These are phyloP conservation scores for Clupea harengus DNA, from an alignment of 2,113 vertebrate genomes.

Conservation along the genomic window DNA sequence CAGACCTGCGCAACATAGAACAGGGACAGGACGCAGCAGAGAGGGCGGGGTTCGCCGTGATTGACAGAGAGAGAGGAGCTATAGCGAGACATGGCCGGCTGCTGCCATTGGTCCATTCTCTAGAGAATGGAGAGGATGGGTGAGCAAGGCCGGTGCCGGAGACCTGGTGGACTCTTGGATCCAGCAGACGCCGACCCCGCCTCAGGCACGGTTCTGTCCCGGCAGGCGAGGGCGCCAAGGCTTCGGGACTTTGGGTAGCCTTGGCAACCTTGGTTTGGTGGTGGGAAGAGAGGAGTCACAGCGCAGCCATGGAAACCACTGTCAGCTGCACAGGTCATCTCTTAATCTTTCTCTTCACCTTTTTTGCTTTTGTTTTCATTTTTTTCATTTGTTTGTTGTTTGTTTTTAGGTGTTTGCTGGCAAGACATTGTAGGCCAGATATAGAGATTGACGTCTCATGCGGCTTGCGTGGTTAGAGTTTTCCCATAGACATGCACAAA, in stretches of 20 bases:
- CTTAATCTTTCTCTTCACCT: background rate
- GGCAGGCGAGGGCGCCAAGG: constrained; percentile 69
- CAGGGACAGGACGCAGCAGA: constrained; percentile 29
- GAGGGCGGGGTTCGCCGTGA: background rate
- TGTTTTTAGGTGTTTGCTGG: background rate
- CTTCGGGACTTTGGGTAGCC: constrained; percentile 67
- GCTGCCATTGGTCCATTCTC: constrained; percentile 38
- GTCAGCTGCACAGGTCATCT: background rate
- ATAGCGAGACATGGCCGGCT: constrained; percentile 23
- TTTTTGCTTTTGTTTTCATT: constrained; percentile 18
- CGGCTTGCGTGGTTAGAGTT: constrained; percentile 24
- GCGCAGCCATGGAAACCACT: constrained; percentile 11
- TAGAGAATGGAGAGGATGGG: constrained; percentile 70
- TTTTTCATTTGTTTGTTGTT: constrained; percentile 18
- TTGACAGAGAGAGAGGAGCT: constrained; percentile 8
- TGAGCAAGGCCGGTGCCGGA: constrained; percentile 44
- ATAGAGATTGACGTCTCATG: constrained; percentile 41
- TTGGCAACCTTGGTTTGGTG: constrained; percentile 65
- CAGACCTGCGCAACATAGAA: constrained; percentile 28
- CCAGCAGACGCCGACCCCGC: constrained; percentile 63
- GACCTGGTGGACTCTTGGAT: constrained; percentile 66
- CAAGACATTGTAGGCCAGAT: constrained; percentile 31
- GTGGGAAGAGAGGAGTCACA: constrained; percentile 55
- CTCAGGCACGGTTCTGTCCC: constrained; percentile 67
- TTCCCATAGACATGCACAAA: constrained; percentile 34